These are phyloP conservation scores for Oithona nana DNA, from an alignment of 2,888 invertebrate species.

Conservation along the genomic window DNA sequence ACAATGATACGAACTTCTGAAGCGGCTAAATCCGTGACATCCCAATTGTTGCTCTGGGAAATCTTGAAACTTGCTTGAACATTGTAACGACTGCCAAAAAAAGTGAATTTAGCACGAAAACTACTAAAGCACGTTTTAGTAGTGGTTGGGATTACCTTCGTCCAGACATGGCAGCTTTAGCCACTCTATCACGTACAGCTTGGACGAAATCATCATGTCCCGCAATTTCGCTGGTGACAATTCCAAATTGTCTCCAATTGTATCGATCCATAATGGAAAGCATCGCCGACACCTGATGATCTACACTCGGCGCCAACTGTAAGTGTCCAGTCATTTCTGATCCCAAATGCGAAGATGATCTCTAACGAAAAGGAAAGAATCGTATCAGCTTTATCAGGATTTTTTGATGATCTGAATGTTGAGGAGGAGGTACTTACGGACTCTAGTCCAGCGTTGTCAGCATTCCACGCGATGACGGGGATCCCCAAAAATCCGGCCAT, in stretches of 20 bases:
- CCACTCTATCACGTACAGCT: constrained; percentile 65
- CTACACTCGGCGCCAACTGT: constrained; percentile 86
- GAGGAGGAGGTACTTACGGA: too few relatives aligned
- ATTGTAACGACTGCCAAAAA: background rate
- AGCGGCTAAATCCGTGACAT: constrained; percentile 52
- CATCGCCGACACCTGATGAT: constrained; percentile 92
- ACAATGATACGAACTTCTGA: constrained; percentile 82
- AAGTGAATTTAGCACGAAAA: too few relatives aligned
- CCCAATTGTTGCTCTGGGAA: background rate
- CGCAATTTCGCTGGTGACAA: constrained; percentile 78
- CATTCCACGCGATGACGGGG: constrained; percentile 93
- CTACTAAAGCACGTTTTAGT: too few relatives aligned
- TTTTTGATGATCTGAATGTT: too few relatives aligned
- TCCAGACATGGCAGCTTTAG: background rate
- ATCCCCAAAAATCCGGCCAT: constrained; percentile 81
- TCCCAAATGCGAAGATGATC: constrained; percentile 16
- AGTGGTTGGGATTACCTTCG: too few relatives aligned
- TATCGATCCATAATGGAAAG: constrained; percentile 62
- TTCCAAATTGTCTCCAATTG: constrained; percentile 76
- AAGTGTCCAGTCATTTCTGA: constrained; percentile 73
- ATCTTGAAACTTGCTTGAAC: constrained; percentile 6
- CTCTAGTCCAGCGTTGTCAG: constrained; percentile 77
- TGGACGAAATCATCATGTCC: constrained; percentile 91
- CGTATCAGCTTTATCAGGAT: too few relatives aligned
- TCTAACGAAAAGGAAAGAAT: too few relatives aligned